Evolutionary conservation across 1,140 invertebrate genomes (phyloP).

Genomic region (Drosophila sechellia): DNA sequence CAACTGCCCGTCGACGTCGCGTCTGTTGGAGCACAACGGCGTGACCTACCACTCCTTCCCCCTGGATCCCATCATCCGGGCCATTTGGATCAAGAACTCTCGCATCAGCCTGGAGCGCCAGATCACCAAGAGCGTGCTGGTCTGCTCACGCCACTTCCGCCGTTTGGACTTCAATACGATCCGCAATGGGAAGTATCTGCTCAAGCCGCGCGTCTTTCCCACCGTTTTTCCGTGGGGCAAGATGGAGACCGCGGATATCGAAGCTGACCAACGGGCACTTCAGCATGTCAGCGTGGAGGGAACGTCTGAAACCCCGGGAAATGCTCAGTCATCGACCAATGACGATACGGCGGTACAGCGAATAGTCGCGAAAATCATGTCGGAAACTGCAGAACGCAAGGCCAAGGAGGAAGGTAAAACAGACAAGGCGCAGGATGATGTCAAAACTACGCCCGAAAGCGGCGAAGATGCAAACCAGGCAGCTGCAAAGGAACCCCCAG

Average conservation of each 20-base stretch:
- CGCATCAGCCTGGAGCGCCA: conserved; percentile 85
- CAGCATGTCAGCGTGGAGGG: conserved; percentile 57
- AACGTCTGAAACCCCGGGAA: conserved; percentile 6
- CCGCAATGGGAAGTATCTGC: conserved; percentile 87
- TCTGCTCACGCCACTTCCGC: conserved; percentile 88
- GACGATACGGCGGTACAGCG: conserved; percentile 70
- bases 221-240: conserved; percentile 85
- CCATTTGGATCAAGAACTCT: conserved; percentile 85
- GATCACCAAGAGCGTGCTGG: conserved; percentile 86
- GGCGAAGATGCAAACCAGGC: conserved; percentile 10
- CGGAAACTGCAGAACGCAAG: conserved; percentile 65
- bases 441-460: not conserved
- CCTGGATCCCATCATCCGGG: conserved; percentile 83
- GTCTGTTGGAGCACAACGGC: conserved; percentile 84
- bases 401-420: conserved; percentile 34
- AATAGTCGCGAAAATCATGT: conserved; percentile 69
- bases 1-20: conserved; percentile 81
- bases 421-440: conserved; percentile 25
- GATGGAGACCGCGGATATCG: conserved; percentile 65
- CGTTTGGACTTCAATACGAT: conserved; percentile 87
- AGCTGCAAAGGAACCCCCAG: not conserved
- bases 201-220: conserved; percentile 85
- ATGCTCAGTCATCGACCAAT: conserved; percentile 25
- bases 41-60: conserved; percentile 87
- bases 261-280: conserved; percentile 69